These are phyloP conservation scores for Nematolebias whitei DNA, from an alignment of 2,113 vertebrate genomes.

Conservation along the genomic window DNA sequence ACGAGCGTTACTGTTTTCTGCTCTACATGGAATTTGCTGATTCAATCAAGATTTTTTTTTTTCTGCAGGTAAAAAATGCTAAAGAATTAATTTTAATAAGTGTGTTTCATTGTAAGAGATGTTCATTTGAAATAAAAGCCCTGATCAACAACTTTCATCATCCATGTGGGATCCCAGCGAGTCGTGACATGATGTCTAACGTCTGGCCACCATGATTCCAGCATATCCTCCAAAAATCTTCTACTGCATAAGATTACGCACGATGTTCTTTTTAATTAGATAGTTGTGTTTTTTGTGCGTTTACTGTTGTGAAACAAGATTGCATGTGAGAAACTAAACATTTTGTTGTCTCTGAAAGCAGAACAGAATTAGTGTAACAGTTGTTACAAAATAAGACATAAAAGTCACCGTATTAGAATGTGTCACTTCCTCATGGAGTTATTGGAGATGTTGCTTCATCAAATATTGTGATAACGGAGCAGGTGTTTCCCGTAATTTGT, in stretches of 20 bases:
- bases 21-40: neutral
- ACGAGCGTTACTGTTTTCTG: accelerated
- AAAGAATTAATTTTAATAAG: constrained; percentile 15
- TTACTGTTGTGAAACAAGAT: neutral
- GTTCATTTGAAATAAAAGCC: constrained; percentile 44
- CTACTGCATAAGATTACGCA: neutral
- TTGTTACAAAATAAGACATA: constrained; percentile 3
- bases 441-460: constrained; percentile 26
- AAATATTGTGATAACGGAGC: constrained; percentile 29
- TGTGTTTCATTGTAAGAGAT: constrained; percentile 9
- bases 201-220: constrained; percentile 17
- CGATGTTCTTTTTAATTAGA: constrained; percentile 2
- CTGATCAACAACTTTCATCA: constrained; percentile 35
- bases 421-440: constrained; percentile 13
- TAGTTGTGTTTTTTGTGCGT: too few species aligned
- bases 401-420: constrained; percentile 3
- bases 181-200: constrained; percentile 31
- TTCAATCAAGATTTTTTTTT: constrained; percentile 19
- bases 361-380: constrained; percentile 2
- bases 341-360: neutral
- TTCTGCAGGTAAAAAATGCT: constrained; percentile 15
- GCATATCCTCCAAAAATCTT: constrained; percentile 30
- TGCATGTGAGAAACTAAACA: neutral
- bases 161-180: constrained; percentile 39
- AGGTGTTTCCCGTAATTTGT: constrained; percentile 23